These are phyloP conservation scores for Channa argus DNA, from an alignment of 2,113 vertebrate species.

Conservation along the genomic window DNA sequence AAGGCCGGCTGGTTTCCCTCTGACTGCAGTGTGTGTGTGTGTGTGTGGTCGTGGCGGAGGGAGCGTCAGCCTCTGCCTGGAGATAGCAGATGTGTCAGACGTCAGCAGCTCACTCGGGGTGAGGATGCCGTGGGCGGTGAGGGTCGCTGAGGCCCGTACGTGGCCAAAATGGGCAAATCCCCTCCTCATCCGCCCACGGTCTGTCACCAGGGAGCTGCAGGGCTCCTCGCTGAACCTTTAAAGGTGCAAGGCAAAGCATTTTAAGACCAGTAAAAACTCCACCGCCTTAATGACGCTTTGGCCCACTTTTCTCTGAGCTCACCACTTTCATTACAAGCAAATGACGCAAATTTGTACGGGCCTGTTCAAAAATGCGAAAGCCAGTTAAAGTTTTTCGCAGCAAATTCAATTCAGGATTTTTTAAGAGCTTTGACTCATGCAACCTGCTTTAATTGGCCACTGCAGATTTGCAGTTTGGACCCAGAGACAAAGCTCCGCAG, in stretches of 20 bases:
- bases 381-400: no score
- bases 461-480: no score
- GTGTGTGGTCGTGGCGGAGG: constrained; percentile 50
- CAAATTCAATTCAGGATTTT: no score
- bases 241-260: constrained; percentile 27
- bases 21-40: constrained; percentile 61
- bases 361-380: neutral
- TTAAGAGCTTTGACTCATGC: no score
- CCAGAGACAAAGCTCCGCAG: no score
- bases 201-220: constrained; percentile 39
- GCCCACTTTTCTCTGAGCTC: constrained; percentile 5
- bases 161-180: constrained; percentile 69
- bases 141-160: constrained; percentile 60
- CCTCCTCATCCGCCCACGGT: constrained; percentile 56
- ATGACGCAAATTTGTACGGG: neutral
- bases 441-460: no score
- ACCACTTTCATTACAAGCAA: neutral
- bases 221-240: constrained; percentile 47
- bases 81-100: constrained; percentile 61
- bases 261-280: constrained; percentile 35
- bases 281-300: constrained; percentile 3
- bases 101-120: constrained; percentile 65
- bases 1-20: constrained; percentile 48
- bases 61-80: constrained; percentile 54
- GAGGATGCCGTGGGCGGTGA: constrained; percentile 58